These are phyloP conservation scores for Urocitellus parryii DNA, from an alignment of 2,113 vertebrate species.

Conservation along the genomic window DNA sequence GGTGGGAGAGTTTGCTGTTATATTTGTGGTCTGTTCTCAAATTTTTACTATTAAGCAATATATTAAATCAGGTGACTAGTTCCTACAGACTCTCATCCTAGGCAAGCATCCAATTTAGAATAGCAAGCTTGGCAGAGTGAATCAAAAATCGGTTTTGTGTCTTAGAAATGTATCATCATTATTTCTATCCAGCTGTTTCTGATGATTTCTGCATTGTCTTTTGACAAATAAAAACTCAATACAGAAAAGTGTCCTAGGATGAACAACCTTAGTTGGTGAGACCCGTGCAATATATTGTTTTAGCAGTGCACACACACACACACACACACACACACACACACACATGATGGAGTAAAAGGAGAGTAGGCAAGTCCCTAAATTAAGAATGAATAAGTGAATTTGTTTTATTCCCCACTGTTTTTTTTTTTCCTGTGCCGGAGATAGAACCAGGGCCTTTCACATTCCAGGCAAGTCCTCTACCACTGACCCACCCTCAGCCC, in stretches of 20 bases:
- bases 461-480: no score
- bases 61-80: not conserved
- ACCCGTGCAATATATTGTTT: rapidly evolving
- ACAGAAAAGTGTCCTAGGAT: not conserved
- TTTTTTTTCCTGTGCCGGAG: no score
- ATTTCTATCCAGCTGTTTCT: not conserved
- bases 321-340: no score
- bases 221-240: not conserved
- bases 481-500: no score
- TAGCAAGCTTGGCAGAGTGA: not conserved
- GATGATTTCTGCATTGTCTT: not conserved
- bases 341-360: not conserved
- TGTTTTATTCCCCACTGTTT: not conserved
- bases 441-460: no score
- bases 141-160: not conserved
- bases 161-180: not conserved
- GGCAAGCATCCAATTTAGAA: not conserved
- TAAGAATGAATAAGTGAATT: conserved; percentile 33
- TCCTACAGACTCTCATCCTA: not conserved
- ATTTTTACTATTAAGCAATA: not conserved
- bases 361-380: not conserved
- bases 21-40: not conserved
- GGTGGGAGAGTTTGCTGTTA: not conserved
- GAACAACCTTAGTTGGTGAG: not conserved
- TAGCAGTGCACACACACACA: not conserved